These are phyloP conservation scores for Eristalis arbustorum DNA, from an alignment of 2,888 invertebrate species.

Conservation along the genomic window DNA sequence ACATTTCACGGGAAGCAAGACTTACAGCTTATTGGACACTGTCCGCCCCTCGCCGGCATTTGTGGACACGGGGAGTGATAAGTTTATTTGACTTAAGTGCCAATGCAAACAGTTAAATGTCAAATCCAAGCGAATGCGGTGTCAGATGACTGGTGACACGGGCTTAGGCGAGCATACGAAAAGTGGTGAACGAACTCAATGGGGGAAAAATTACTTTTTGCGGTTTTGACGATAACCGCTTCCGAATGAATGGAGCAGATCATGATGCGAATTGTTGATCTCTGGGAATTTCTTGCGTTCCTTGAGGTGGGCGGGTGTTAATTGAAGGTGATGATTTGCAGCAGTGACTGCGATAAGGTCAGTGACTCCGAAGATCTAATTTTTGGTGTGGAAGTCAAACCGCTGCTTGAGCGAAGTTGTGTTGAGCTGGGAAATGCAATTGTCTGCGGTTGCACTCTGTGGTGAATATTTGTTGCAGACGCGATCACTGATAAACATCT, in stretches of 20 bases:
- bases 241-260: background rate
- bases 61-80: background rate
- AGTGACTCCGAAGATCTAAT: background rate
- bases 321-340: background rate
- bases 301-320: background rate
- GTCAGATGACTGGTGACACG: background rate
- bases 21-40: background rate
- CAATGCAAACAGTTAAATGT: constrained; percentile 2
- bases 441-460: background rate
- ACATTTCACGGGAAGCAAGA: background rate
- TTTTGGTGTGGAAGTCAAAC: background rate
- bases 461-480: background rate
- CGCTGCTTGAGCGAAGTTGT: background rate
- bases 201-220: background rate
- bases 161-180: background rate
- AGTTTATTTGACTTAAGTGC: constrained; percentile 15
- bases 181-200: background rate
- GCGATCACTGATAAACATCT: no score
- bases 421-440: background rate
- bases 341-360: background rate
- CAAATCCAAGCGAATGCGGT: constrained; percentile 1
- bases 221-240: background rate
- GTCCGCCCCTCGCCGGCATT: background rate
- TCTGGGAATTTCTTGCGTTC: background rate
- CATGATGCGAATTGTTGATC: background rate